phyloP scores from a whole-genome alignment of 2,888 invertebrate genomes.

The Pyrgus malvae region DNA sequence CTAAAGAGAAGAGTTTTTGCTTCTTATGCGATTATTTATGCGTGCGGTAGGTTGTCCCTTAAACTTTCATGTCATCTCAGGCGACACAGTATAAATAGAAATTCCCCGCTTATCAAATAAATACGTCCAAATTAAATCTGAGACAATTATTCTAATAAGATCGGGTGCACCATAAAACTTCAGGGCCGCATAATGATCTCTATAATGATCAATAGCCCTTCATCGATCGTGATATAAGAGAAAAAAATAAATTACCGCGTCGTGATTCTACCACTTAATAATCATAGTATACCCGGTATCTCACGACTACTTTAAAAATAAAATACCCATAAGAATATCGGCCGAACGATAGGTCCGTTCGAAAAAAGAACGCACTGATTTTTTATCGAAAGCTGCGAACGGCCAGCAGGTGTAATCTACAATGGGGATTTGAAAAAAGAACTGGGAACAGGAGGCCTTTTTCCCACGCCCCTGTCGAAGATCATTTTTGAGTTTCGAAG shows the following conservation, averaged over 20 bases:
- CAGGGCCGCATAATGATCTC: conserved; percentile 51
- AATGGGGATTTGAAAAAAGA: conserved; percentile 77
- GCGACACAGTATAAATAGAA: conserved; percentile 16
- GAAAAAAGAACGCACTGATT: conserved; percentile 72
- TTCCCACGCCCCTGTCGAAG: conserved; percentile 76
- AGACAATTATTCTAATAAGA: conserved; percentile 54
- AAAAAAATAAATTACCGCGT: conserved; percentile 64
- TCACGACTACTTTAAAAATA: conserved; percentile 73
- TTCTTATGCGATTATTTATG: conserved; percentile 57
- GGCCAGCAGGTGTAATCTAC: conserved; percentile 79
- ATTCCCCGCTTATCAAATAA: conserved; percentile 6
- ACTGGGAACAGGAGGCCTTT: conserved; percentile 77
- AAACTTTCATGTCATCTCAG: conserved; percentile 4
- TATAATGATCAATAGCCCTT: conserved; percentile 75
- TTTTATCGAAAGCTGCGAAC: conserved; percentile 78
- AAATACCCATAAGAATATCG: conserved; percentile 56
- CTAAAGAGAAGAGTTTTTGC: conserved; percentile 39
- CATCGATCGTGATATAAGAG: conserved; percentile 62
- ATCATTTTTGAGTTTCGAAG: conserved; percentile 61
- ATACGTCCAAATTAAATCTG: conserved; percentile 23
- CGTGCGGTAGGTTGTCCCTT: conserved; percentile 59
- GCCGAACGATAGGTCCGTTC: conserved; percentile 59
- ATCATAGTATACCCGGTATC: conserved; percentile 72
- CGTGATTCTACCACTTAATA: conserved; percentile 79
- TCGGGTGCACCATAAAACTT: conserved; percentile 33